Conservation (phyloP, 2,888 invertebrate species). For the Athalia rosae region DNA sequence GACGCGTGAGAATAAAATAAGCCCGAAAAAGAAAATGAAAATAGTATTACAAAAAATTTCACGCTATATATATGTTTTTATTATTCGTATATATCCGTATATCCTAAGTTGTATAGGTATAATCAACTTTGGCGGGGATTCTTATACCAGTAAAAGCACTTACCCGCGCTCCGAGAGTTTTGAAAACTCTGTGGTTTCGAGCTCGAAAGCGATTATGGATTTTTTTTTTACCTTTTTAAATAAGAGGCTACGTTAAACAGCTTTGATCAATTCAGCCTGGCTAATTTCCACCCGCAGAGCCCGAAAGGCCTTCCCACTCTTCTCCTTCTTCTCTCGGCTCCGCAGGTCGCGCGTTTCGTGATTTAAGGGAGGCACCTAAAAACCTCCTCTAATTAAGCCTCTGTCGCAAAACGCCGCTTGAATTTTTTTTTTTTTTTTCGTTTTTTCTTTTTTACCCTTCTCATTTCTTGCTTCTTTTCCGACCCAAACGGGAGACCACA, state of each 20-base stretch:
- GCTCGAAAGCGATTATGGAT: slow-evolving; percentile 67
- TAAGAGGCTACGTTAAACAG: slow-evolving; percentile 70
- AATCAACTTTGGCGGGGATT: slow-evolving; percentile 2
- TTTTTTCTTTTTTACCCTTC: not conserved
- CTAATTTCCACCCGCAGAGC: slow-evolving; percentile 66
- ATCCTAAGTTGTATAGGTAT: not conserved
- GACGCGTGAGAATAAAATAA: no score
- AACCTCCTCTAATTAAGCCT: slow-evolving; percentile 71
- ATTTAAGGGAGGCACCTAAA: slow-evolving; percentile 69
- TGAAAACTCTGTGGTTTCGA: slow-evolving; percentile 53
- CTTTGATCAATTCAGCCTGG: slow-evolving; percentile 69
- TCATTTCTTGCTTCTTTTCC: not conserved
- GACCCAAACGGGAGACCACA: not conserved
- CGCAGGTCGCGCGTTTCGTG: slow-evolving; percentile 62
- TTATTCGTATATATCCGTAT: not conserved
- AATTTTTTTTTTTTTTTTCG: slow-evolving; percentile 57
- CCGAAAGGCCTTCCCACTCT: slow-evolving; percentile 44
- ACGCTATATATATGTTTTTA: not conserved
- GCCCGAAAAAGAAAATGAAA: not conserved
- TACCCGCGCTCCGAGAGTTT: slow-evolving; percentile 35
- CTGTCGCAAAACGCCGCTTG: slow-evolving; percentile 63
- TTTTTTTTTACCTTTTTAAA: slow-evolving; percentile 65
- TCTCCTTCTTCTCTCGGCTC: slow-evolving; percentile 29
- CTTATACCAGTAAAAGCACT: slow-evolving; percentile 39
- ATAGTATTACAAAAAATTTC: not conserved